Evolutionary conservation across 2,888 invertebrate genomes (phyloP).

Genomic region (Notocelia uddmanniana): DNA sequence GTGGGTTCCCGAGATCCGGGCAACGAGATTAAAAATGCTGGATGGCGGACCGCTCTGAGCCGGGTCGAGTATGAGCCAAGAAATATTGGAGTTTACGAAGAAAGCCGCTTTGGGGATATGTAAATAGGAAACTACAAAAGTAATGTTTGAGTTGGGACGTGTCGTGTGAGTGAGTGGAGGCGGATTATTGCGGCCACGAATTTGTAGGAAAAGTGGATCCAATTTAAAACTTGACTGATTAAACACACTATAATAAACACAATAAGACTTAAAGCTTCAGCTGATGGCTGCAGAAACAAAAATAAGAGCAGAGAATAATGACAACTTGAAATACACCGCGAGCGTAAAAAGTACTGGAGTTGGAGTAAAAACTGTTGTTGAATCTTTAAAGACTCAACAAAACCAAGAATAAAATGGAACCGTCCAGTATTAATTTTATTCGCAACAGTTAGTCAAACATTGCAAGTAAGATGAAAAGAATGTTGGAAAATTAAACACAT

Average conservation of each 20-base stretch:
- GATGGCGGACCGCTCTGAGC: slow-evolving; percentile 77
- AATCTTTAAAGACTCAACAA: slow-evolving; percentile 56
- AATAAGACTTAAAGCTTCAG: slow-evolving; percentile 48
- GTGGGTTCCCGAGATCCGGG: slow-evolving; percentile 79
- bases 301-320: slow-evolving; percentile 47
- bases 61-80: slow-evolving; percentile 72
- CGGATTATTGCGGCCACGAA: slow-evolving; percentile 69
- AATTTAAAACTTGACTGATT: slow-evolving; percentile 63
- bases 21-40: slow-evolving; percentile 85
- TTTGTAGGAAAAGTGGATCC: slow-evolving; percentile 60
- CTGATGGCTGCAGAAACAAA: slow-evolving; percentile 9
- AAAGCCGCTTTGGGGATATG: slow-evolving; percentile 83
- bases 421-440: slow-evolving; percentile 59
- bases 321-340: slow-evolving; percentile 51
- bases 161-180: slow-evolving; percentile 72
- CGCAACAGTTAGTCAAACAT: slow-evolving; percentile 59
- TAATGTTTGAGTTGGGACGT: slow-evolving; percentile 80
- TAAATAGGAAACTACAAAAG: slow-evolving; percentile 83
- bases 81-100: slow-evolving; percentile 82
- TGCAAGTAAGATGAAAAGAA: slow-evolving; percentile 24
- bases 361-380: slow-evolving; percentile 51
- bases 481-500: not conserved
- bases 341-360: slow-evolving; percentile 39
- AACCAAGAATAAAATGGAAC: slow-evolving; percentile 55
- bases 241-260: slow-evolving; percentile 41